Evolutionary conservation across 2,797 vertebrate species (phyloP), one percentile per base, ranked within the genome.

Genomic region (Acropternis orthonyx): DNA sequence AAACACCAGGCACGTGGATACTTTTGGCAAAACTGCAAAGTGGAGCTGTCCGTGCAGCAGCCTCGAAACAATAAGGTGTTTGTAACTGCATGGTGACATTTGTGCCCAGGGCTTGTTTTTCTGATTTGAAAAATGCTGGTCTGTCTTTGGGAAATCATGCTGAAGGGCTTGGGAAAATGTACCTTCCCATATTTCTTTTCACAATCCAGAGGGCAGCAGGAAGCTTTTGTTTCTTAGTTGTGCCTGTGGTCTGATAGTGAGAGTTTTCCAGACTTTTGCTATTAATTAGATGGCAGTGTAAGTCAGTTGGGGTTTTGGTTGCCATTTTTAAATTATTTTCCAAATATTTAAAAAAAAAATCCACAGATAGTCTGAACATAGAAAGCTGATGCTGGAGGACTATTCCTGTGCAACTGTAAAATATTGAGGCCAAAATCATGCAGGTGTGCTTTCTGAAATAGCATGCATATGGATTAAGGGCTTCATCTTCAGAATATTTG

Each of bases 21-120:
- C 48, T 26, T 88, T 66, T 83, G 61, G 65, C 51, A 77, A 12
- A 91, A 24, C 19, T 14, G 14, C 39, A 4, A 12, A 59, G 44
- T 0, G 0, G 67, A 68, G 59, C 71, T 71, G 22, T 71, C 37
- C 36, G 63, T 0, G 0, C 9, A 73, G 34, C 2, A 21, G 2
- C 62, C 30, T 91, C 77, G 41, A 46, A 83, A 73, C 24, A 65
- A 37, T 44, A 63, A 14, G 19, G 27, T 17, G 30, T 58, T 83
- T 78, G 18, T 71, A 51, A 15, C 30, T 43, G 23, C 8, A 17
- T 44, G n/a, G 41, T n/a, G 7, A 26, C 11, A n/a, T 54, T 58
- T 72, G 30, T 9, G 4, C 62, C 51, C 7, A 5, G 1, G 84
- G 26, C 41, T 77, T 68, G 8, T 75, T 89, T 73, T 80, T 68